Evolutionary conservation across 2,113 vertebrate genomes (phyloP).

Genomic region (Malurus cyaneus): DNA sequence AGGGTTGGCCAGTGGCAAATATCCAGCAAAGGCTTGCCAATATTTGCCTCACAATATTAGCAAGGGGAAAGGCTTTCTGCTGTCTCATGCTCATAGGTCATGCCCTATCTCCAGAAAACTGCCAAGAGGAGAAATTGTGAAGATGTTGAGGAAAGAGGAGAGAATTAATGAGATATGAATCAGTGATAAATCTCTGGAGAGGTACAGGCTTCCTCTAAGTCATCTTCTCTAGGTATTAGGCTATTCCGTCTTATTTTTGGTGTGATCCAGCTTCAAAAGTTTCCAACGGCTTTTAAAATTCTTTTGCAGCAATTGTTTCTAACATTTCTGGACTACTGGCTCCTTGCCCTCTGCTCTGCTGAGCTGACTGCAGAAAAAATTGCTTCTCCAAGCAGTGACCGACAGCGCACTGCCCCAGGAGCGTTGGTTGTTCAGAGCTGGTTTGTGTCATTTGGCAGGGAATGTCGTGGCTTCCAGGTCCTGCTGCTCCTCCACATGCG

Average conservation of each 20-base stretch:
- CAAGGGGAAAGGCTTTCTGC: neutral
- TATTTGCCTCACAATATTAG: neutral
- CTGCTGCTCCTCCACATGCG: neutral
- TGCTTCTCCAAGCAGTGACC: neutral
- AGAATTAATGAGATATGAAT: neutral
- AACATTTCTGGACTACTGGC: neutral
- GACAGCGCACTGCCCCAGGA: neutral
- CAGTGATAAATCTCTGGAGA: neutral
- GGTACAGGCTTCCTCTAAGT: neutral
- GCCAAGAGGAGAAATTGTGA: neutral
- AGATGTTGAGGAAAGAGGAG: neutral
- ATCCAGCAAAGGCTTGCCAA: neutral
- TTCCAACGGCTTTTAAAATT: neutral
- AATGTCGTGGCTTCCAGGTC: neutral
- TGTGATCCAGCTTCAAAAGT: neutral
- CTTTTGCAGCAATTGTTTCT: neutral
- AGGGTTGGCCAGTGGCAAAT: neutral
- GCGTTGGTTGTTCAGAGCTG: neutral
- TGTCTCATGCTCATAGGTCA: neutral
- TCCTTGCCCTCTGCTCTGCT: neutral
- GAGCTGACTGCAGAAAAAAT: neutral
- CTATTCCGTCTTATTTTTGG: neutral
- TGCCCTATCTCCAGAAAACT: neutral
- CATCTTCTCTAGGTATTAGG: neutral
- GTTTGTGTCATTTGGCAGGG: neutral